Percentiles rank a stretch among this genome's conserved stretches.
These are phyloP conservation scores for Rhodeus uyekii DNA, from an alignment of 2,797 vertebrate genomes.

Conservation along the genomic window DNA sequence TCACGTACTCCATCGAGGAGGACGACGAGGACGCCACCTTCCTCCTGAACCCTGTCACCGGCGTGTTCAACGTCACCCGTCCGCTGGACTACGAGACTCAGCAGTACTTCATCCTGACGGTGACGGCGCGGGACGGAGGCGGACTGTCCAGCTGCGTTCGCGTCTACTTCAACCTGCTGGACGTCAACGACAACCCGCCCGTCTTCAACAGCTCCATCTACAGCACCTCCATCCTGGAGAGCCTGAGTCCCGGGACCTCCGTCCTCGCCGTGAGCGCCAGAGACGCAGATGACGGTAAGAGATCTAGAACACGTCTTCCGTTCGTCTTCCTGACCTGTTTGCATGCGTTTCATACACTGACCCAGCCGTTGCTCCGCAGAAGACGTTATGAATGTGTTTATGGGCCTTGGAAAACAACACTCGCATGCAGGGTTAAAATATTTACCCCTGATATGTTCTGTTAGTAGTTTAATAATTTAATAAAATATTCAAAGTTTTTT, in stretches of 20 bases:
- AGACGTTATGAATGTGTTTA: too few relatives aligned
- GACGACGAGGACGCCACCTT: conserved; percentile 91
- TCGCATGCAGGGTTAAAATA: too few relatives aligned
- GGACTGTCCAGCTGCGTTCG: conserved; percentile 83
- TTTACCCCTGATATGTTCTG: too few relatives aligned
- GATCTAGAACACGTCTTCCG: background rate
- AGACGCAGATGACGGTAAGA: conserved; percentile 87
- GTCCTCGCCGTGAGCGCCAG: conserved; percentile 84
- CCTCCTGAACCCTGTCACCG: conserved; percentile 91
- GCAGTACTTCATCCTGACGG: conserved; percentile 89
- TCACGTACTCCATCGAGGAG: conserved; percentile 89
- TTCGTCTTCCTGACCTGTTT: too few relatives aligned
- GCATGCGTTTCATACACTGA: too few relatives aligned
- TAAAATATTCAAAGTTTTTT: too few relatives aligned
- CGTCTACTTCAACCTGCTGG: conserved; percentile 94
- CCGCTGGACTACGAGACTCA: conserved; percentile 87
- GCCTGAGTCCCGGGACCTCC: conserved; percentile 79
- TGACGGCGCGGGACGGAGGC: conserved; percentile 87
- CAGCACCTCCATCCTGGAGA: conserved; percentile 88
- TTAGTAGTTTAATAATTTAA: too few relatives aligned
- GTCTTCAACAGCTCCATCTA: conserved; percentile 81
- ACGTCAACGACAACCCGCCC: conserved; percentile 91
- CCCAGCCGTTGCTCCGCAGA: too few relatives aligned
- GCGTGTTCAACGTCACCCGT: conserved; percentile 93
- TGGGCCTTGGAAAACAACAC: too few relatives aligned